A percentile compares a stretch with the other conserved stretches of the same genome.
These are phyloP conservation scores for Platycercus adscitus DNA, from an alignment of 2,113 vertebrate genomes.

Conservation along the genomic window DNA sequence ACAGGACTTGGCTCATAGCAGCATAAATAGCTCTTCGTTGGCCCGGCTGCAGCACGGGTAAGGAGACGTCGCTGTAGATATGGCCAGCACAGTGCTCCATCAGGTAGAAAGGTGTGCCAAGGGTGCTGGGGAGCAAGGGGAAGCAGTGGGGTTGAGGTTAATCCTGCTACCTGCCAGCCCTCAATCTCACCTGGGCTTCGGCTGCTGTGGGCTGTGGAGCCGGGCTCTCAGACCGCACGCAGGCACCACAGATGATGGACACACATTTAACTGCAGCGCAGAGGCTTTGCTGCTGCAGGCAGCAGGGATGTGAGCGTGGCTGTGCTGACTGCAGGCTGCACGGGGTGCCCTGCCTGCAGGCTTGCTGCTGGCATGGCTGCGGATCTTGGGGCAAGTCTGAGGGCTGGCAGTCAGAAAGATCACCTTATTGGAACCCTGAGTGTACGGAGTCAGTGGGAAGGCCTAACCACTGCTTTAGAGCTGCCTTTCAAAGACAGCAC, in stretches of 20 bases:
- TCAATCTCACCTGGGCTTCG: neutral
- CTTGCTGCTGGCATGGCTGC: neutral
- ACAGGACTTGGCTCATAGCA: slow-evolving; percentile 77
- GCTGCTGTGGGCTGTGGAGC: neutral
- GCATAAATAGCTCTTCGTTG: slow-evolving; percentile 66
- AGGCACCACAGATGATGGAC: neutral
- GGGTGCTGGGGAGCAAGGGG: slow-evolving; percentile 60
- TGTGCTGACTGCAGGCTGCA: neutral
- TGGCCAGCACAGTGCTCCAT: slow-evolving; percentile 79
- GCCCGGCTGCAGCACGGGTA: slow-evolving; percentile 65
- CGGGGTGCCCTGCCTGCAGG: neutral
- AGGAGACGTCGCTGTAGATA: slow-evolving; percentile 70
- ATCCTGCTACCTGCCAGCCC: neutral
- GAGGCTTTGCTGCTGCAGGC: neutral
- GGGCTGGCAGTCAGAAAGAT: neutral
- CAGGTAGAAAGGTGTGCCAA: slow-evolving; percentile 80
- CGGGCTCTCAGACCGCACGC: neutral
- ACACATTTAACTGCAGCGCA: neutral
- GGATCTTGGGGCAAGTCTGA: neutral
- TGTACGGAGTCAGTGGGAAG: neutral
- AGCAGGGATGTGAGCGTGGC: neutral
- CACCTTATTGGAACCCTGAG: neutral
- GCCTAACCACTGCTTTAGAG: neutral
- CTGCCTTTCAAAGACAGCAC: neutral
- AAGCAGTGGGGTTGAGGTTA: neutral